phyloP scores from a whole-genome alignment of 1,140 invertebrate species.

The Bilobella aurantiaca region DNA sequence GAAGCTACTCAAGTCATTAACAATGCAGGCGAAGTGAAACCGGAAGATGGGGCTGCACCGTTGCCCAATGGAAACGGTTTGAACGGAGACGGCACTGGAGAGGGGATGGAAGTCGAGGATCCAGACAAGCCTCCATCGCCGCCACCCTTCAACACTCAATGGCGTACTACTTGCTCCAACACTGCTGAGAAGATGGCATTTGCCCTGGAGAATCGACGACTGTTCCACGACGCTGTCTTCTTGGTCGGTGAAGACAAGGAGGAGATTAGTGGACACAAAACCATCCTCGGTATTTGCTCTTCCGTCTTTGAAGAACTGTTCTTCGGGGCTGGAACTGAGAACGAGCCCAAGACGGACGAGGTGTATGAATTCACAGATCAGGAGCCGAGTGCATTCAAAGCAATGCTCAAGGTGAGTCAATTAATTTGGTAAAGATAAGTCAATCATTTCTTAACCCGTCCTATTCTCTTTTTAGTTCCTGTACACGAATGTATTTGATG shows the following conservation, averaged over 20 bases:
- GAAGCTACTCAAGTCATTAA: background rate
- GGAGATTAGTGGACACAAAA: conserved; percentile 1
- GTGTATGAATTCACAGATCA: conserved; percentile 1
- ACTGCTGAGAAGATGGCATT: conserved; percentile 2
- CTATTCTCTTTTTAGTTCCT: background rate
- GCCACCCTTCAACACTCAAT: background rate
- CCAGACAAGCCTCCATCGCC: background rate
- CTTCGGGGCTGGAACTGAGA: background rate
- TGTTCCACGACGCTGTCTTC: conserved; percentile 7
- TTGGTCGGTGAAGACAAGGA: conserved; percentile 3
- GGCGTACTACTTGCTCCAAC: background rate
- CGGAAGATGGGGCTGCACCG: background rate
- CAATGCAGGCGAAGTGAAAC: background rate
- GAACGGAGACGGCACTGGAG: background rate
- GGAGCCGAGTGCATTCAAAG: conserved; percentile 2
- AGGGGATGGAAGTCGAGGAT: conserved; percentile 2
- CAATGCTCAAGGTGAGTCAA: conserved; percentile 3
- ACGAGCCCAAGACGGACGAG: background rate
- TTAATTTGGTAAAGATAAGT: background rate
- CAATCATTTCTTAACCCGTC: background rate
- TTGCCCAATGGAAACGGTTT: background rate
- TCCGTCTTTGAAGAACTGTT: conserved; percentile 4
- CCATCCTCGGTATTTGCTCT: conserved; percentile 6
- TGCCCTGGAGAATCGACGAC: background rate
- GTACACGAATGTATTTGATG: conserved; percentile 8